phyloP scores from a whole-genome alignment of 2,113 vertebrate genomes.

The Catagonus wagneri region DNA sequence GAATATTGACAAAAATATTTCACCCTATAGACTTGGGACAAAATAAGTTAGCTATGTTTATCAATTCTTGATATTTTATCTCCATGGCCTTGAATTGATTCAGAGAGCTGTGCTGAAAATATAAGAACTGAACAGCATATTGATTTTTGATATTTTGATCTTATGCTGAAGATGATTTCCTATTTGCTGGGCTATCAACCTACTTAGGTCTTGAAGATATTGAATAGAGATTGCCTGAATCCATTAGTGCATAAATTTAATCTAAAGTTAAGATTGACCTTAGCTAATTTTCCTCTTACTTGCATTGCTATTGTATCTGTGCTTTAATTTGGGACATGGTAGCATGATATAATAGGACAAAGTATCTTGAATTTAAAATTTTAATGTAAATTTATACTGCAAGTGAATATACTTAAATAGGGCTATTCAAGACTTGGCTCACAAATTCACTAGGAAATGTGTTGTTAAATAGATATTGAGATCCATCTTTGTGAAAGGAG shows the following conservation, averaged over 20 bases:
- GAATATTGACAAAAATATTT: not conserved
- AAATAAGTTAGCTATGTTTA: not conserved
- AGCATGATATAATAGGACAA: not conserved
- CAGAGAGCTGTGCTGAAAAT: not conserved
- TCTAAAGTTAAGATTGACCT: not conserved
- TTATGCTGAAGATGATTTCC: not conserved
- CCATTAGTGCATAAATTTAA: not conserved
- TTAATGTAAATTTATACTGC: not conserved
- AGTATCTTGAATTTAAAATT: not conserved
- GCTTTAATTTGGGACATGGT: not conserved
- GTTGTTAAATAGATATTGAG: not conserved
- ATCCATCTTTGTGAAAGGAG: not conserved
- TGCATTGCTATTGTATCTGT: not conserved
- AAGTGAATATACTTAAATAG: not conserved
- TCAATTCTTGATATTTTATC: slow-evolving; percentile 12
- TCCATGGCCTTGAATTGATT: not conserved
- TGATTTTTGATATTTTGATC: slow-evolving; percentile 42
- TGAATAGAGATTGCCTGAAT: not conserved
- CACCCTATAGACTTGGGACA: not conserved
- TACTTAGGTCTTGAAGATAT: not conserved
- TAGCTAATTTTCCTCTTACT: not conserved
- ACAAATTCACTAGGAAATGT: not conserved
- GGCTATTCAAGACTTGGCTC: not conserved
- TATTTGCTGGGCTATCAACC: not conserved
- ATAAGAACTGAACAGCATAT: not conserved